Conservation (phyloP, 2,113 vertebrate species). For the Montifringilla adamsi region DNA sequence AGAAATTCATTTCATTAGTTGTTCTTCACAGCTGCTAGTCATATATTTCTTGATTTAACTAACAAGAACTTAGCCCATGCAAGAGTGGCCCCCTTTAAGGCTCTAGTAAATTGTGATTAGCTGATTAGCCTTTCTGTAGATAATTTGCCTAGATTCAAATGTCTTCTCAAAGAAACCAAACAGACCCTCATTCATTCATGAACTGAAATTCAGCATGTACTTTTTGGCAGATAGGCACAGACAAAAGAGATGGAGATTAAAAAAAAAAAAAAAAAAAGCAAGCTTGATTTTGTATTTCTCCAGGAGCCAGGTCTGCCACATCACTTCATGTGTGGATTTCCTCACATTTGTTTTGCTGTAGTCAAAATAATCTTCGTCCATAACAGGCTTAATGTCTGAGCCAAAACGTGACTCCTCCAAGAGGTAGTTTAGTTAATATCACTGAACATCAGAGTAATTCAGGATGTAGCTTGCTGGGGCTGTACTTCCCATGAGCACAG, state of each 20-base stretch:
- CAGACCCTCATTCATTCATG: neutral
- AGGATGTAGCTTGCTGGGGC: neutral
- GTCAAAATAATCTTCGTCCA: slow-evolving; percentile 3
- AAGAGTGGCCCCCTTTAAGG: neutral
- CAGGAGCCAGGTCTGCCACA: neutral
- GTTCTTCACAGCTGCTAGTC: neutral
- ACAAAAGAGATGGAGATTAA: neutral
- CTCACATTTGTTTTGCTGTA: slow-evolving; percentile 36
- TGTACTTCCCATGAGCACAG: neutral
- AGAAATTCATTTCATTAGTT: neutral
- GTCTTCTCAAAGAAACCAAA: neutral
- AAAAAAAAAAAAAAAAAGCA: neutral
- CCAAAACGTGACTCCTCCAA: neutral
- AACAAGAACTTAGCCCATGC: neutral
- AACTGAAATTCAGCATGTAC: neutral
- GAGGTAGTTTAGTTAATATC: neutral
- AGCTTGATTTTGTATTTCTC: slow-evolving; percentile 6
- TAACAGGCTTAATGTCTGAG: neutral
- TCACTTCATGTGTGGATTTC: slow-evolving; percentile 41
- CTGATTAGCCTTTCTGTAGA: neutral
- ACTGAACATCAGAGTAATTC: neutral
- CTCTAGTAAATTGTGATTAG: neutral
- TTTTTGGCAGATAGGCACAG: neutral
- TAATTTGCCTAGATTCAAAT: neutral
- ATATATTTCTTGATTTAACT: neutral